Evolutionary conservation across 2,888 invertebrate species (phyloP), one percentile per base, ranked within the genome.

Genomic region (Tetanocera ferruginea): DNA sequence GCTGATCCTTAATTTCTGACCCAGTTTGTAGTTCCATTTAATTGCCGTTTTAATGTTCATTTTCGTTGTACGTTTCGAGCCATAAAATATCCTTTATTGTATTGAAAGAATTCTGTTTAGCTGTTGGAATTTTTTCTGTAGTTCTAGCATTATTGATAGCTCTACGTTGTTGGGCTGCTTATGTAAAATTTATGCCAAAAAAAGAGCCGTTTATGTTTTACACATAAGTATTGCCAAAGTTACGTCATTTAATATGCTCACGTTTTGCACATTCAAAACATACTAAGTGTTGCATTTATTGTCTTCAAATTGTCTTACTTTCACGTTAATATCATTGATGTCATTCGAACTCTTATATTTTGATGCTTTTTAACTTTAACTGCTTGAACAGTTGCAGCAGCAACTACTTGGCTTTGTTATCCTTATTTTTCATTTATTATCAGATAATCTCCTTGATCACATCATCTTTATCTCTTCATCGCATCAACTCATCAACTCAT

Each of bases 21-120:
- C 17, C 25, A 69, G 25, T 51, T 69, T 25, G 49, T 51, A 69
- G 51, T 69, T 69, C 3, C 51, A 51, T 69, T 69, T 51, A 69
- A 69, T 51, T 69, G 28, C 28, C 28, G 14, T 14, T 11, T 43
- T 43, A 43, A 43, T 43, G 43, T 43, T 4, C 11, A 43, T 43
- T 43, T 60, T 60, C 60, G 28, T 60, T 60, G 25, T 60, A 6
- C 14, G 43, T 43, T n/a, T 43, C 43, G 11, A 11, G 43, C 43
- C 1, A 43, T 43, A 43, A 43, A 43, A 43, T 6, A 43, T 43
- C 11, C 14, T 43, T 43, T 43, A 43, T 43, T 43, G 14, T 43
- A 43, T 11, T 43, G 43, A 6, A 43, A 14, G 43, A 43, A 43
- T 43, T 43, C 14, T 8, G 11, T 43, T 43, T 43, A 43, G 2